phyloP scores from a whole-genome alignment of 2,797 vertebrate species.

The Cottoperca gobio region DNA sequence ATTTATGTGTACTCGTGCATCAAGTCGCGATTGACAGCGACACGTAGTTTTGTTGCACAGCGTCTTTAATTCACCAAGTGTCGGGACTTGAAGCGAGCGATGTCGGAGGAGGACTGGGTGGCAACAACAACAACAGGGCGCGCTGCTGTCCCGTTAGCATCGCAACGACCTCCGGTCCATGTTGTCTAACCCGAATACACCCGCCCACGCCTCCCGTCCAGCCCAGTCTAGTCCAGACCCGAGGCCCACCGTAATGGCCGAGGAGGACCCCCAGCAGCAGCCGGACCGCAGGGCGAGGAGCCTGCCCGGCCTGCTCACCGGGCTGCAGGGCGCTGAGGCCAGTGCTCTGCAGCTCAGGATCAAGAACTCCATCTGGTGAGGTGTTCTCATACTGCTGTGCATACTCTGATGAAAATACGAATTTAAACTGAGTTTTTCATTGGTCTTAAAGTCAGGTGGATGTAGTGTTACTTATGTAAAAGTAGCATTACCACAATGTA shows the following conservation, averaged over 20 bases:
- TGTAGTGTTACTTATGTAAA: background rate
- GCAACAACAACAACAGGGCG: slow-evolving; percentile 70
- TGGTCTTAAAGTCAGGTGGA: background rate
- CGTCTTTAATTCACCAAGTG: slow-evolving; percentile 26
- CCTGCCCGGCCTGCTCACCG: slow-evolving; percentile 89
- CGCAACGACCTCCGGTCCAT: slow-evolving; percentile 59
- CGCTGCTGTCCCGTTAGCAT: slow-evolving; percentile 73
- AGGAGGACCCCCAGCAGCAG: slow-evolving; percentile 85
- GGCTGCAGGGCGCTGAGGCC: slow-evolving; percentile 92
- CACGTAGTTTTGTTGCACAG: slow-evolving; percentile 6
- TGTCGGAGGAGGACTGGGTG: slow-evolving; percentile 65
- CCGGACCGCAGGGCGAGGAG: slow-evolving; percentile 81
- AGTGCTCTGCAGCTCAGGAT: slow-evolving; percentile 94
- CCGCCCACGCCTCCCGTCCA: slow-evolving; percentile 34
- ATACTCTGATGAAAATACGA: background rate
- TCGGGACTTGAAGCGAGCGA: slow-evolving; percentile 51
- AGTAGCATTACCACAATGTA: background rate
- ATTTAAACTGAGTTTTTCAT: background rate
- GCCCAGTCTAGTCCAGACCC: slow-evolving; percentile 42
- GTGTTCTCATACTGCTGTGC: slow-evolving; percentile 7
- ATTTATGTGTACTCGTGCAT: slow-evolving; percentile 15
- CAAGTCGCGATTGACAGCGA: background rate
- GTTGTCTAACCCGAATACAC: slow-evolving; percentile 52
- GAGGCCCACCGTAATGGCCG: slow-evolving; percentile 86
- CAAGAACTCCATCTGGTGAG: slow-evolving; percentile 98